Evolutionary conservation across 2,113 vertebrate species (phyloP).

Genomic region (Cyprinus carpio): DNA sequence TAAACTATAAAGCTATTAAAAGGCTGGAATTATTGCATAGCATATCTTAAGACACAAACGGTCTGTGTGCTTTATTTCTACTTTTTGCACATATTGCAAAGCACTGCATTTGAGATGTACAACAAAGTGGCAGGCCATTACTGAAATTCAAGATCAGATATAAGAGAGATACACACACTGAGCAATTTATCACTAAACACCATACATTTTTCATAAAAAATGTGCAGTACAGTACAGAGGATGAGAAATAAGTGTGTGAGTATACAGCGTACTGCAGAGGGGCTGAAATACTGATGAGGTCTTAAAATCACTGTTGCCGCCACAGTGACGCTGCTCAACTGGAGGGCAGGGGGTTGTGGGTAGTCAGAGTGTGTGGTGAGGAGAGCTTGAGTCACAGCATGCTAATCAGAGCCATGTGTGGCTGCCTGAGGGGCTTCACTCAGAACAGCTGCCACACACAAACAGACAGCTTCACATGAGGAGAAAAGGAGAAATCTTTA

Average conservation of each 20-base stretch:
- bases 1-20: slow-evolving; percentile 2
- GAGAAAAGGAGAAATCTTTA: background rate
- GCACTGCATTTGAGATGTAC: background rate
- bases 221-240: slow-evolving; percentile 32
- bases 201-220: background rate
- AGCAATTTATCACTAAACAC: background rate
- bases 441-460: slow-evolving; percentile 71
- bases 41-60: background rate
- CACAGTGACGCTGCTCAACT: slow-evolving; percentile 73
- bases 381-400: slow-evolving; percentile 69
- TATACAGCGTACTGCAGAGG: slow-evolving; percentile 67
- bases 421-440: slow-evolving; percentile 60
- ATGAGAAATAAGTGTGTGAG: slow-evolving; percentile 58
- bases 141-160: background rate
- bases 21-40: background rate
- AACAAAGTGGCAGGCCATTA: background rate
- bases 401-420: slow-evolving; percentile 79
- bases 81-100: background rate
- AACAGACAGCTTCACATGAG: slow-evolving; percentile 20
- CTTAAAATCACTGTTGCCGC: slow-evolving; percentile 76
- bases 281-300: slow-evolving; percentile 69
- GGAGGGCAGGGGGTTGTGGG: slow-evolving; percentile 71
- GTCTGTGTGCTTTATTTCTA: background rate
- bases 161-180: background rate
- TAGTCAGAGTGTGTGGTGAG: slow-evolving; percentile 62